These are phyloP conservation scores for Coranthus polyacanthus DNA, from an alignment of 2,797 vertebrate species.

Conservation along the genomic window DNA sequence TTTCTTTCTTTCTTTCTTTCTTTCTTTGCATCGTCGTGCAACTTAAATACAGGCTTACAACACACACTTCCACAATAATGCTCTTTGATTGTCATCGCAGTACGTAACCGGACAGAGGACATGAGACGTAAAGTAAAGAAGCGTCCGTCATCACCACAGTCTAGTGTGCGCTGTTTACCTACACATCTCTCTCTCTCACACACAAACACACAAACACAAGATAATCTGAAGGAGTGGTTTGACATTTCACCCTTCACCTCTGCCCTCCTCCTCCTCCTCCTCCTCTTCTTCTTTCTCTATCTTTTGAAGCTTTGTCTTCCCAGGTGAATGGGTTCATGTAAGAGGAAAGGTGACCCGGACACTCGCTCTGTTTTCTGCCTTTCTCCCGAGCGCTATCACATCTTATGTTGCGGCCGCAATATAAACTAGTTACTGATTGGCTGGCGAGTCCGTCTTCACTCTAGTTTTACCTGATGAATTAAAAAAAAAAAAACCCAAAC, in stretches of 20 bases:
- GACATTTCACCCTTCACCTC: conserved; percentile 65
- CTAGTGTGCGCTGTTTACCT: neutral
- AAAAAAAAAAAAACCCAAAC: no score
- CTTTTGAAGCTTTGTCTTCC: conserved; percentile 42
- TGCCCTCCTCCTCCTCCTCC: neutral
- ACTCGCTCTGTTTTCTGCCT: conserved; percentile 19
- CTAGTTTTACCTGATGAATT: neutral
- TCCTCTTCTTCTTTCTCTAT: neutral
- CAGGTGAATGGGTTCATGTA: conserved; percentile 72
- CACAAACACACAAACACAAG: conserved; percentile 11
- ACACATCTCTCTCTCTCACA: neutral
- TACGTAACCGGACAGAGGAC: no score
- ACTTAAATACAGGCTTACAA: no score
- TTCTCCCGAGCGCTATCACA: neutral
- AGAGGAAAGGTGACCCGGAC: conserved; percentile 52
- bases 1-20: no score
- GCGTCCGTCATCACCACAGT: no score
- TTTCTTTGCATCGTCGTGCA: no score
- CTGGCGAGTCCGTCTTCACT: neutral
- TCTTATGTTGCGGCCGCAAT: neutral
- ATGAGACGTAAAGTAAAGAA: no score
- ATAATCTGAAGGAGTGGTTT: conserved; percentile 61
- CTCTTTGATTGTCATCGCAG: no score
- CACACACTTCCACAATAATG: no score
- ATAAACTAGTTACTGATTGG: conserved; percentile 3